Base-by-base conservation (phyloP, 2,888 invertebrate species). In the Rhaphigaster nebulosa region DNA sequence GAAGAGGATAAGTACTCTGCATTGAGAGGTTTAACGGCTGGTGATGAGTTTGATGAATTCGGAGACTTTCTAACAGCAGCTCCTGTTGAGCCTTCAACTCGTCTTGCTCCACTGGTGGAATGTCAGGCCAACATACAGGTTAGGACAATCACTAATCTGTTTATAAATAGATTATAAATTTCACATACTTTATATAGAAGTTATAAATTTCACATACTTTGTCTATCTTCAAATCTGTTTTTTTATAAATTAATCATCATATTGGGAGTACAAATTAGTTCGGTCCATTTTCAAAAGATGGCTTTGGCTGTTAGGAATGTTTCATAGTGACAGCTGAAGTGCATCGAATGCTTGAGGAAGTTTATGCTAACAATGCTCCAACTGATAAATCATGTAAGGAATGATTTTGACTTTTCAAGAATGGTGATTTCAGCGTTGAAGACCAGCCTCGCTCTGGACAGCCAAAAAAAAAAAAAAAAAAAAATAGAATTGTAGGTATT, bases 1-100 rank as follows among this genome's bases (percentile, higher is more conserved):
- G 91, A 90, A 91, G 87, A 90, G 15, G 90, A 90, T 34, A 91
- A 90, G 87, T 92, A 92, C 87, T 92, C 91, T 87, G 92, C 92
- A 29, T 93, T 95, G 88, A 93, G 95, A 92, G 93, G 93, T 92
- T 92, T 95, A 91, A 91, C 84, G 29, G 90, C 91, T 88, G 91
- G 91, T 80, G 91, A 92, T 87, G 92, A 91, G 52, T 91, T 92
- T 84, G 94, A 94, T 91, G 94, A 94, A 91, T 94, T 94, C 93
- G 94, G 94, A 60, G 94, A 94, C 91, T 94, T 94, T 89, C 89
- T 92, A 20, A 91, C 92, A 65, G 93, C 92, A 29, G 34, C 76
- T 38, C 90, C 90, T 52, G 65, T 70, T 90, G 80, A 84, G 88
- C 70, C 89, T 80, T 38, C 76, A 52, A n/a, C 4, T 52, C 56